phyloP scores from a whole-genome alignment of 2,113 vertebrate species.

The Papio anubis region DNA sequence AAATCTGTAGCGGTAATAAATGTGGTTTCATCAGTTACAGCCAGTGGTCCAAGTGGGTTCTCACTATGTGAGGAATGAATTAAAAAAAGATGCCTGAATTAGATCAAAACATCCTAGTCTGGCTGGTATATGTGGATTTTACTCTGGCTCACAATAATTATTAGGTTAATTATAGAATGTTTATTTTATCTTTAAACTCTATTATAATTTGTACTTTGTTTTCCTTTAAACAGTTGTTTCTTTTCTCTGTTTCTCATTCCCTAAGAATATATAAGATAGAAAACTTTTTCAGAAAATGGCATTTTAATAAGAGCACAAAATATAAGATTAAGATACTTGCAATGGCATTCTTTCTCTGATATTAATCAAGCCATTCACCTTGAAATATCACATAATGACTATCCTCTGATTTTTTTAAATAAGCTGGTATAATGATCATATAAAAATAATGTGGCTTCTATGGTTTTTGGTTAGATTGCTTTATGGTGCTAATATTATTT shows the following conservation, averaged over 20 bases:
- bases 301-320: background rate
- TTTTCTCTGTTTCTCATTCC: background rate
- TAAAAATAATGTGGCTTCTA: background rate
- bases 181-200: background rate
- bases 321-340: background rate
- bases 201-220: background rate
- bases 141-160: background rate
- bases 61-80: background rate
- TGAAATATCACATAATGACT: background rate
- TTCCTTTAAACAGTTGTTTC: background rate
- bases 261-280: background rate
- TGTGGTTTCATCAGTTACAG: background rate
- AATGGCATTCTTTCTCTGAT: background rate
- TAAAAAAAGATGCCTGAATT: background rate
- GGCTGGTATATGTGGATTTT: background rate
- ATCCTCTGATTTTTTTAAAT: background rate
- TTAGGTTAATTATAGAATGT: background rate
- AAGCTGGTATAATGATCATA: background rate
- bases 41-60: background rate
- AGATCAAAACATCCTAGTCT: background rate
- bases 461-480: background rate
- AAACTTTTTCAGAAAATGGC: background rate
- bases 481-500: conserved; percentile 3
- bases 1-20: background rate
- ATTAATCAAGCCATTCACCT: background rate